phyloP scores from a whole-genome alignment of 2,888 invertebrate species.

The Synergus japonicus region DNA sequence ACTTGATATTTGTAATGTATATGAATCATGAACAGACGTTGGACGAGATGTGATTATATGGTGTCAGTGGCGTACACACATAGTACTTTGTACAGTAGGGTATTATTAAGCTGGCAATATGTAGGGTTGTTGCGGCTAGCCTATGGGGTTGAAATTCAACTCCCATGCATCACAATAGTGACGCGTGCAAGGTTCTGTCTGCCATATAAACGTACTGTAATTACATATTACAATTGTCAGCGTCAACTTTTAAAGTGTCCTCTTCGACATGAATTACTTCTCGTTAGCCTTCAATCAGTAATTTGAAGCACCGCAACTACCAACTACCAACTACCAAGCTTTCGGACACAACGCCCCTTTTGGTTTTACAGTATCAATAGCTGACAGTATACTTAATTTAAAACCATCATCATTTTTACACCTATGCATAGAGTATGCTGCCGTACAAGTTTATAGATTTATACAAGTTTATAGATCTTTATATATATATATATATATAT shows the following conservation, averaged over 20 bases:
- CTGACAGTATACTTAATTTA: background rate
- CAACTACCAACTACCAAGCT: background rate
- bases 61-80: conserved; percentile 61
- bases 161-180: conserved; percentile 74
- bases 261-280: conserved; percentile 54
- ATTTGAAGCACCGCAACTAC: background rate
- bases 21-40: conserved; percentile 56
- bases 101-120: conserved; percentile 75
- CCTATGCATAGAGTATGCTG: too few relatives aligned
- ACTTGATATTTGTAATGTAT: conserved; percentile 44
- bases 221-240: conserved; percentile 65
- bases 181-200: conserved; percentile 69
- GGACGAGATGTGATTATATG: conserved; percentile 58
- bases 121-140: conserved; percentile 70
- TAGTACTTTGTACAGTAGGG: conserved; percentile 69
- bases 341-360: background rate
- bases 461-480: too few relatives aligned
- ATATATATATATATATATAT: too few relatives aligned
- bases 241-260: conserved; percentile 52
- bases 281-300: conserved; percentile 38
- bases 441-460: too few relatives aligned
- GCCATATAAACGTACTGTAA: conserved; percentile 72
- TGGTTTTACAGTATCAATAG: background rate
- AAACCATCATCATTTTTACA: background rate
- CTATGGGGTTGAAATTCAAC: conserved; percentile 76